Percentiles rank a stretch among this genome's conserved stretches.
These are phyloP conservation scores for Suillia variegata DNA, from an alignment of 2,888 invertebrate species.

Conservation along the genomic window DNA sequence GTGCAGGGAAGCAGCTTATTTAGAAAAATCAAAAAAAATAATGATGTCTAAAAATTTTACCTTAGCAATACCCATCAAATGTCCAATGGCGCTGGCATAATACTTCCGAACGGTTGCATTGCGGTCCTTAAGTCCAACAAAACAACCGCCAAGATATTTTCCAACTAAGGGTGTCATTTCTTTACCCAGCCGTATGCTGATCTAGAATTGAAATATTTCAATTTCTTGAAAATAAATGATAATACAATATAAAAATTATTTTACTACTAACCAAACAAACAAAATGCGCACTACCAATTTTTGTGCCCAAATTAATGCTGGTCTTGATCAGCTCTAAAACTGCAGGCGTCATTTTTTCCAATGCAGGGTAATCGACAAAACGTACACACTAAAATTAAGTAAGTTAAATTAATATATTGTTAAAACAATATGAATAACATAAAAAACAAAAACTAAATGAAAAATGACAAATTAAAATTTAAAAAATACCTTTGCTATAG, in stretches of 20 bases:
- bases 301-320: slow-evolving; percentile 82
- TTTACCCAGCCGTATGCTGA: slow-evolving; percentile 63
- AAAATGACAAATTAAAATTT: neutral
- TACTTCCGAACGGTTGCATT: slow-evolving; percentile 83
- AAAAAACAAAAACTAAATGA: too few species aligned
- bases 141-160: slow-evolving; percentile 64
- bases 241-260: neutral
- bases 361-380: slow-evolving; percentile 75
- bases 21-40: neutral
- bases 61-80: slow-evolving; percentile 82
- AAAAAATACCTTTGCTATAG: slow-evolving; percentile 75
- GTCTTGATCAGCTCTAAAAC: slow-evolving; percentile 80
- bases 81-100: slow-evolving; percentile 83
- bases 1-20: too few species aligned
- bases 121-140: slow-evolving; percentile 82
- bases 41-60: slow-evolving; percentile 49
- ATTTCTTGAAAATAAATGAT: neutral
- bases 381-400: slow-evolving; percentile 64
- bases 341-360: slow-evolving; percentile 81
- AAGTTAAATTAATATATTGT: too few species aligned
- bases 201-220: slow-evolving; percentile 40
- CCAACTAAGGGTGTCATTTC: slow-evolving; percentile 67
- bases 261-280: slow-evolving; percentile 68
- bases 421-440: too few species aligned
- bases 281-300: slow-evolving; percentile 81